Percentiles rank a stretch among this genome's conserved stretches.
Evolutionary conservation across 2,797 vertebrate genomes (phyloP).

Genomic region (Pantherophis vulpinus): DNA sequence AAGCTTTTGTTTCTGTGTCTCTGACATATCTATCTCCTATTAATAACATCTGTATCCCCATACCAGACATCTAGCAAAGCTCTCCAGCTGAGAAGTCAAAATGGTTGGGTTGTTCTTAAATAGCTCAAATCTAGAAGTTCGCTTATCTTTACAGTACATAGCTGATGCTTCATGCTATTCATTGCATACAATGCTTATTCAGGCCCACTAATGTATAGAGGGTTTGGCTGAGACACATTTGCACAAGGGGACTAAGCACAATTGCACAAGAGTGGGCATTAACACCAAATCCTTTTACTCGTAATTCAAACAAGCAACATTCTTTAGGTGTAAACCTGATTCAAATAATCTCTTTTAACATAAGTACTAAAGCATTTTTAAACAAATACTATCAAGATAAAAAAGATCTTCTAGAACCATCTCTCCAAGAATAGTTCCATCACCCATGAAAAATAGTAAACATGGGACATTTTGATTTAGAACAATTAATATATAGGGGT

Average conservation of each 20-base stretch:
- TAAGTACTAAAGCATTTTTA: neutral
- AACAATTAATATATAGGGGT: neutral
- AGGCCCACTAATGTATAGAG: neutral
- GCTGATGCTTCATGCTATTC: neutral
- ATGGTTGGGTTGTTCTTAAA: neutral
- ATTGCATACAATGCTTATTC: neutral
- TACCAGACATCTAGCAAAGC: neutral
- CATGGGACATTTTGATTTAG: neutral
- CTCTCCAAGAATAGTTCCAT: neutral
- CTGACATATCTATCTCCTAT: neutral
- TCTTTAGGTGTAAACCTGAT: neutral
- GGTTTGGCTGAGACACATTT: neutral
- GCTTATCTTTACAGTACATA: neutral
- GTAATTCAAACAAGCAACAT: neutral
- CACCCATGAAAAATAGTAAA: neutral
- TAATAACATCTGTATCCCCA: neutral
- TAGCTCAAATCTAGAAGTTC: neutral
- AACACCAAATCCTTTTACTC: neutral
- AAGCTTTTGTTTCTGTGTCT: neutral
- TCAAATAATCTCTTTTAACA: neutral
- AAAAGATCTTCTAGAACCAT: neutral
- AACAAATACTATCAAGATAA: neutral
- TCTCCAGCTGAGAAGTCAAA: neutral
- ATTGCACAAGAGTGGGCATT: neutral
- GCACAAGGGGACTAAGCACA: neutral